A percentile compares a stretch with the other conserved stretches of the same genome.
Conservation (phyloP, 2,797 vertebrate species). For the Dryobates pubescens region DNA sequence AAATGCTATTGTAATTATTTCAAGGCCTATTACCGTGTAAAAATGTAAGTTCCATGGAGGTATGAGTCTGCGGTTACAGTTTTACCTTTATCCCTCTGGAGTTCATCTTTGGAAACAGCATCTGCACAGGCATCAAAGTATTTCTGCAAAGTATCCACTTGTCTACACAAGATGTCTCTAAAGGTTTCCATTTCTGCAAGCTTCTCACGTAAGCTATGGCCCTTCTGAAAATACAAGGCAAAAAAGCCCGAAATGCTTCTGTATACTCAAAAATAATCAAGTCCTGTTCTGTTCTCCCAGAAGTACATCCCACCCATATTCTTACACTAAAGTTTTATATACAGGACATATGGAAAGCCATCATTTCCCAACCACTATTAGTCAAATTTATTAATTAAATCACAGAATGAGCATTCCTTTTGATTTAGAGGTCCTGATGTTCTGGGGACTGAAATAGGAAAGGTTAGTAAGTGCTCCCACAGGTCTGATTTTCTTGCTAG, state of each 20-base stretch:
- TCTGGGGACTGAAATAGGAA: not conserved
- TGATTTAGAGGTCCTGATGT: not conserved
- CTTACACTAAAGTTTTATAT: not conserved
- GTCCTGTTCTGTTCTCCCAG: not conserved
- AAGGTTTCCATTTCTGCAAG: conserved; percentile 99
- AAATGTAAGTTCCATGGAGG: not conserved
- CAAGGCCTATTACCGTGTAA: not conserved
- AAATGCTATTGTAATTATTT: not conserved
- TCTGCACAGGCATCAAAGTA: conserved; percentile 95
- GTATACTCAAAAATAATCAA: not conserved
- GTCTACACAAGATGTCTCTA: conserved; percentile 95
- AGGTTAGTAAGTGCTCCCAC: not conserved
- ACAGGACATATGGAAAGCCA: not conserved
- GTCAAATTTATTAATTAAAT: not conserved
- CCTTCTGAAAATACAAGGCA: conserved; percentile 83
- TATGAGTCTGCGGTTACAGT: not conserved
- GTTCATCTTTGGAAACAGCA: conserved; percentile 92
- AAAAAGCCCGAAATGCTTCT: not conserved
- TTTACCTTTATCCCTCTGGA: conserved; percentile 94
- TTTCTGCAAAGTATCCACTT: conserved; percentile 96
- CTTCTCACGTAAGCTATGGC: conserved; percentile 94
- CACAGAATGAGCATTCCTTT: not conserved
- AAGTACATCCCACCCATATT: not conserved
- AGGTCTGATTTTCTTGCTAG: not conserved
- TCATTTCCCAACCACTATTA: not conserved